Conservation (phyloP, 2,888 invertebrate genomes). For the Stramonita haemastoma region DNA sequence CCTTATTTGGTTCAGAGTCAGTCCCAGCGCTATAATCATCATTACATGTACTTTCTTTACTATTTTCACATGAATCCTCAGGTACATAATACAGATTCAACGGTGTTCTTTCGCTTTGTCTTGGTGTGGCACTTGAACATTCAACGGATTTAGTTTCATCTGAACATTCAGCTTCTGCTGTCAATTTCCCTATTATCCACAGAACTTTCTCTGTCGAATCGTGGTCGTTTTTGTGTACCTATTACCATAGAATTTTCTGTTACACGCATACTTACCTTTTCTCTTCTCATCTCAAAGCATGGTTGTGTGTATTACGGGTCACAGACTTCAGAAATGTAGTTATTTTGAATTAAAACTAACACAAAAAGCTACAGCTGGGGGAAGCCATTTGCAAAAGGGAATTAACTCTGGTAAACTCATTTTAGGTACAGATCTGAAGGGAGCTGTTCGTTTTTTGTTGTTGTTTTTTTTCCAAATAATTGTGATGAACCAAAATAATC, state of each 20-base stretch:
- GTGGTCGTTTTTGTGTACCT: not conserved
- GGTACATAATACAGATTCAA: not conserved
- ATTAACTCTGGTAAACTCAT: not conserved
- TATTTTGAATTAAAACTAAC: not conserved
- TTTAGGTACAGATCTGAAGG: not conserved
- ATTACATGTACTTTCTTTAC: not conserved
- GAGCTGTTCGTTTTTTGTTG: not conserved
- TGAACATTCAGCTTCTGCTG: too few relatives aligned
- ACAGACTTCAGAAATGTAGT: not conserved
- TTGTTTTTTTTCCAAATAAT: not conserved
- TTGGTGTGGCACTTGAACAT: not conserved
- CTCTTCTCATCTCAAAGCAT: not conserved
- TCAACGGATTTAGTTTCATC: too few relatives aligned
- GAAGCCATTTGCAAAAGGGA: slow-evolving; percentile 1
- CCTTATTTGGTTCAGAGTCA: too few relatives aligned
- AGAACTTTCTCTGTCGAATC: not conserved
- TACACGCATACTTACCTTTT: not conserved
- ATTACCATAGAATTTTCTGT: not conserved
- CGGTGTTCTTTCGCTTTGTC: not conserved
- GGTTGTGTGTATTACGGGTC: not conserved
- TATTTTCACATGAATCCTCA: not conserved
- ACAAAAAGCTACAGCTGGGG: not conserved
- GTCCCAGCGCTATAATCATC: not conserved
- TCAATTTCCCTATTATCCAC: too few relatives aligned
- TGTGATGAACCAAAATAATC: not conserved